These are phyloP conservation scores for Sinhomidia bicolor DNA, from an alignment of 2,888 invertebrate genomes.

Conservation along the genomic window DNA sequence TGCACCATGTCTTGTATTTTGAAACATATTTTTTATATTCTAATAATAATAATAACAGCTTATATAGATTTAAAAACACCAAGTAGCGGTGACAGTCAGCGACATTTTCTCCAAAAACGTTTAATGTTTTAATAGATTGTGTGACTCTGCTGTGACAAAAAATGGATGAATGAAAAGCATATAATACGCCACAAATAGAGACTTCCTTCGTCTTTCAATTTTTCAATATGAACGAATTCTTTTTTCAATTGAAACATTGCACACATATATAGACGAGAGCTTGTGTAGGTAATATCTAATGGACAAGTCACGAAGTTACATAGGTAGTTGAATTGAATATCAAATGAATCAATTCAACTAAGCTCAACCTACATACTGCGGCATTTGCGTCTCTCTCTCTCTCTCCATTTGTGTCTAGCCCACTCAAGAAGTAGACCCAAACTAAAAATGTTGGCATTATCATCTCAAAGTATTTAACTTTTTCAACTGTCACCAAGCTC, in stretches of 20 bases:
- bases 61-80: slow-evolving; percentile 3
- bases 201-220: neutral
- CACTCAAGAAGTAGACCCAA: neutral
- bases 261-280: too few relatives aligned
- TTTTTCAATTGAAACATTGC: neutral
- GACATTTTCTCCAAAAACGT: slow-evolving; percentile 18
- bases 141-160: neutral
- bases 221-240: neutral
- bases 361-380: neutral
- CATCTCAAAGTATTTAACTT: neutral
- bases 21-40: neutral
- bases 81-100: slow-evolving; percentile 6
- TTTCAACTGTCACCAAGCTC: slow-evolving; percentile 56
- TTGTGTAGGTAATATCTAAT: neutral
- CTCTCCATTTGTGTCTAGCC: neutral
- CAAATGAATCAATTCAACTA: neutral
- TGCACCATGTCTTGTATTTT: neutral
- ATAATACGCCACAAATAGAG: neutral
- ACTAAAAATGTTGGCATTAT: neutral
- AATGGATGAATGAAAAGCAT: slow-evolving; percentile 18
- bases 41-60: slow-evolving; percentile 4
- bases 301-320: neutral
- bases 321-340: neutral
- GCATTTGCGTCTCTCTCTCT: too few relatives aligned
- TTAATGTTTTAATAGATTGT: neutral